These are phyloP conservation scores for Strix aluco DNA, from an alignment of 2,113 vertebrate species.

Conservation along the genomic window DNA sequence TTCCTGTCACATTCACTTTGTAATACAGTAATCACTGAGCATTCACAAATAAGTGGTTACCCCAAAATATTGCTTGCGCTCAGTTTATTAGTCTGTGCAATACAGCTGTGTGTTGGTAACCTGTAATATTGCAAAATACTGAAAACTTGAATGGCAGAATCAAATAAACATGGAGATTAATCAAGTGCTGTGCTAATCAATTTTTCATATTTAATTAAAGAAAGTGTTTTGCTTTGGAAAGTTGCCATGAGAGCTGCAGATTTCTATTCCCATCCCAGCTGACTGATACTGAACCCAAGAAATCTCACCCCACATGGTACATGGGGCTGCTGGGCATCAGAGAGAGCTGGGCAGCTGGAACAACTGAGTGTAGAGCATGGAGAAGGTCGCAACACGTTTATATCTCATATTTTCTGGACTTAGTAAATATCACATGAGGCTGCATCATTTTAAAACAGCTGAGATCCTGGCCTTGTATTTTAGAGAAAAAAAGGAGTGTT, in stretches of 20 bases:
- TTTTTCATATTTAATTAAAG: conserved; percentile 50
- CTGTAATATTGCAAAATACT: neutral
- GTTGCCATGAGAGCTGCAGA: neutral
- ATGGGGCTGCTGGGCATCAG: neutral
- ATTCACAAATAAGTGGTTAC: neutral
- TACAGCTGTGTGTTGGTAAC: neutral
- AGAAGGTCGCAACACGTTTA: neutral
- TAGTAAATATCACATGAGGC: neutral
- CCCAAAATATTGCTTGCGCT: neutral
- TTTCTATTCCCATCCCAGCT: neutral
- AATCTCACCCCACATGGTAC: neutral
- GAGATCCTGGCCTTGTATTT: neutral
- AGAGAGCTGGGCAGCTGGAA: neutral
- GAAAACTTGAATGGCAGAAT: neutral
- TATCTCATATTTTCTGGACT: neutral
- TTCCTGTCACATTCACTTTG: neutral
- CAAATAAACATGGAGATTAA: neutral
- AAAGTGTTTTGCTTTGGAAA: conserved; percentile 15
- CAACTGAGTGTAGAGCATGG: neutral
- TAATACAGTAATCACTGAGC: neutral
- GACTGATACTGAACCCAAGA: neutral
- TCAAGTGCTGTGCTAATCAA: neutral
- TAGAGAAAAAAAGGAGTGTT: neutral
- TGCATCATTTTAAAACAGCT: neutral
- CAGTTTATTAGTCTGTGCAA: neutral